Evolutionary conservation across 1,140 invertebrate genomes (phyloP).

Genomic region (Lepeophtheirus salmonis): DNA sequence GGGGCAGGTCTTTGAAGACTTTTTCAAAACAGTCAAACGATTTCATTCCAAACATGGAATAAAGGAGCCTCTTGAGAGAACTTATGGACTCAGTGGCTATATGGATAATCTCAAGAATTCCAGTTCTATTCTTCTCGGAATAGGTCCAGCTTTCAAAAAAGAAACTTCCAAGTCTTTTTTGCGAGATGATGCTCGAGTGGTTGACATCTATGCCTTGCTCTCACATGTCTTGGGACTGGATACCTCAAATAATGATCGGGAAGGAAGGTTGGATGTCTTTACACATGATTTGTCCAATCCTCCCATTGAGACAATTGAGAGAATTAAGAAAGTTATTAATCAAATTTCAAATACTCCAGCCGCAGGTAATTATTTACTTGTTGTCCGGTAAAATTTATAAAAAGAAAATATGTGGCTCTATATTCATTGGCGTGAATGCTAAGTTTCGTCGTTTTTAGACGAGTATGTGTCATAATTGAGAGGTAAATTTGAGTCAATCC

Average conservation of each 20-base stretch:
- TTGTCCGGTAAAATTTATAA: too few relatives aligned
- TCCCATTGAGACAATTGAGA: background rate
- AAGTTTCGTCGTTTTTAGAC: too few relatives aligned
- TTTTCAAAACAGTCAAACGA: background rate
- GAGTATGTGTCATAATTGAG: too few relatives aligned
- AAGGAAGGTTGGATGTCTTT: background rate
- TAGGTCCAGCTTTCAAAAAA: background rate
- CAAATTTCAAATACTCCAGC: background rate
- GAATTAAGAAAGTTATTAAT: background rate
- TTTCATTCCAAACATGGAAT: background rate
- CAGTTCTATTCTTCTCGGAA: background rate
- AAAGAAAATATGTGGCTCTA: too few relatives aligned
- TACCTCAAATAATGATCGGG: background rate
- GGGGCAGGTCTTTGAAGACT: background rate
- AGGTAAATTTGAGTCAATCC: too few relatives aligned
- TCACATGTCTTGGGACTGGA: background rate
- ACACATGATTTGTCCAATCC: background rate
- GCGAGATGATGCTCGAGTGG: background rate
- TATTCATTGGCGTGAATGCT: too few relatives aligned
- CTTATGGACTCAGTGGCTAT: background rate
- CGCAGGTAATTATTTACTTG: too few relatives aligned
- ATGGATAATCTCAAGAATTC: background rate
- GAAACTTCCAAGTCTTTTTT: background rate
- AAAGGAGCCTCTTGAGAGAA: background rate
- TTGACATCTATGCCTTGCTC: background rate